Evolutionary conservation across 2,797 vertebrate species (phyloP).

Genomic region (Perdix hodgsoniae): DNA sequence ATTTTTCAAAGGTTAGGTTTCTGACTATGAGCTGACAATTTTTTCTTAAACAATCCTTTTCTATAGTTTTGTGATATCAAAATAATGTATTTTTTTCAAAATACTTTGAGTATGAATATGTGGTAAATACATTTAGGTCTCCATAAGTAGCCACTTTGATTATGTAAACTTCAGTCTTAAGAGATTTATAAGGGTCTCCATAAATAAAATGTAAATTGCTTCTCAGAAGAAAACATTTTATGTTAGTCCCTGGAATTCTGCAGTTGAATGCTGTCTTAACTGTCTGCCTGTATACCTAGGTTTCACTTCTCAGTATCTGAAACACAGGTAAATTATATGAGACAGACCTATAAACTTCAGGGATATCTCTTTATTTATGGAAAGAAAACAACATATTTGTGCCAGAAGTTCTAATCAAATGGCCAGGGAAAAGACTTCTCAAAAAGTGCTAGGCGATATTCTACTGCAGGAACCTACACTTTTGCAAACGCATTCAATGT

Average conservation of each 20-base stretch:
- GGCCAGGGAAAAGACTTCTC: background rate
- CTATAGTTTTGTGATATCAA: background rate
- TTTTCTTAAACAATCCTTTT: background rate
- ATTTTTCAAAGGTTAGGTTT: background rate
- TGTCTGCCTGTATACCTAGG: background rate
- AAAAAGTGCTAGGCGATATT: background rate
- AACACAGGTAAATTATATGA: background rate
- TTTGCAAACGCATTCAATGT: background rate
- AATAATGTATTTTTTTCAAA: background rate
- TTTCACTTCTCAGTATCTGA: background rate
- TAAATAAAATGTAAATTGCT: background rate
- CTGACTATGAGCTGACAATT: background rate
- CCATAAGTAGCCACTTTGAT: background rate
- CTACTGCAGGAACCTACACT: background rate
- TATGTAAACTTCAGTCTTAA: background rate
- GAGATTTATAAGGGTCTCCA: background rate
- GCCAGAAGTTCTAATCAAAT: background rate
- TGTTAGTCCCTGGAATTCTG: background rate
- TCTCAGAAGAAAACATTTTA: background rate
- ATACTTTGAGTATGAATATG: background rate
- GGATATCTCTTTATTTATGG: background rate
- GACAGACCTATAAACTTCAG: background rate
- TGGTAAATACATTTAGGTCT: background rate
- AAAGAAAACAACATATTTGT: background rate
- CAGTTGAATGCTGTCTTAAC: background rate